Base-by-base conservation (phyloP, 2,888 invertebrate genomes). In the Melanophora roralis region DNA sequence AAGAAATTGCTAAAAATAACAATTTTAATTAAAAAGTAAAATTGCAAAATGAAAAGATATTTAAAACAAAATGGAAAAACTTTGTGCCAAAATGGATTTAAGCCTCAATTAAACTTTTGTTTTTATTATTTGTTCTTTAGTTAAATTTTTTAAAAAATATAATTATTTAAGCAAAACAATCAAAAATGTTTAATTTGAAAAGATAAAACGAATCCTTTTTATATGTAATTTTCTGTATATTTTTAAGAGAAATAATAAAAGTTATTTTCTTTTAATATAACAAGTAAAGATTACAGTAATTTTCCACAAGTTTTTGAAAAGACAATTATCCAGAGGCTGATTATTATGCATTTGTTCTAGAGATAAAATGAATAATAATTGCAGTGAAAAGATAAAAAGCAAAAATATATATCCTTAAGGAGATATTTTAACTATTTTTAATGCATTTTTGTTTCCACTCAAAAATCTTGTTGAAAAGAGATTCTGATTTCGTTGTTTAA, bases 321-420 rank as follows among this genome's bases (percentile, higher is more conserved):
- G 69, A 43, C 34, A 62, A 76, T 78, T 72, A 53, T 67, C 74
- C 59, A 21, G 59, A 51, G 71, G 60, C 40, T 47, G 68, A 74
- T 60, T 60, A 68, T 68, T 47, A 49, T 65, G 34, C 45, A n/a
- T 14, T 40, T 53, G 9, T 1, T 27, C 11, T 9, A 1, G 21
- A 38, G 27, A 43, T 16, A 65, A 16, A 36, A n/a, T 49, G 11
- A 12, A 34, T n/a, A 21, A 36, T 49, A 49, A 49, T 64, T 47
- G n/a, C 12, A 21, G 12, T 14, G 36, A 47, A 32, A 11, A 60
- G 6, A 16, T 11, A 16, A 16, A 60, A 9, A 19, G 14, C 16
- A 43, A 16, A 16, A 16, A 43, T 16, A 16, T 16, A 43, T 4
- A 16, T 16, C 16, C 16, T 43, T 5, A 7, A 16, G 43, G 34